Percentiles rank a stretch among this genome's conserved stretches.
phyloP scores from a whole-genome alignment of 1,140 invertebrate genomes.

The Carposina sasakii region DNA sequence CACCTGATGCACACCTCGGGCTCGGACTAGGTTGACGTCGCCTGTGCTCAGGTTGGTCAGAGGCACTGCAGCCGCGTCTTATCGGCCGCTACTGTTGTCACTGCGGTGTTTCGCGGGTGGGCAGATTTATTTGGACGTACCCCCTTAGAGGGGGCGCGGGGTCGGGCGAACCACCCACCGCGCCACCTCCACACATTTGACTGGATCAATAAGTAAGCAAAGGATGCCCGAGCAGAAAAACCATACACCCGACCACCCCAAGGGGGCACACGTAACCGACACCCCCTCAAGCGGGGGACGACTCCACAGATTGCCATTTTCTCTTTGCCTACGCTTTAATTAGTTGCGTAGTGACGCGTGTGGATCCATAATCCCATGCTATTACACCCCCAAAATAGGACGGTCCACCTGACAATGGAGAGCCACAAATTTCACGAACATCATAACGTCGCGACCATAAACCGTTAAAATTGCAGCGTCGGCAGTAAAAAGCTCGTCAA shows the following conservation, averaged over 20 bases:
- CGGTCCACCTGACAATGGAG: constrained; percentile 23
- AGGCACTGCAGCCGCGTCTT: constrained; percentile 57
- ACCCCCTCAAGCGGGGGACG: constrained; percentile 71
- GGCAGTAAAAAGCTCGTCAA: constrained; percentile 14
- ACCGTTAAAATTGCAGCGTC: constrained; percentile 7
- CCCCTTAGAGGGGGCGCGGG: constrained; percentile 52
- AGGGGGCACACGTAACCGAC: constrained; percentile 70
- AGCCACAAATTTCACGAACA: too few relatives aligned
- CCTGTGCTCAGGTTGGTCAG: constrained; percentile 23
- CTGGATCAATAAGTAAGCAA: constrained; percentile 74
- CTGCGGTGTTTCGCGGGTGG: constrained; percentile 69
- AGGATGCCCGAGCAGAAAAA: constrained; percentile 75
- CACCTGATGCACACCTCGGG: not conserved
- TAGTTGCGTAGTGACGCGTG: constrained; percentile 71
- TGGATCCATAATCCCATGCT: constrained; percentile 63
- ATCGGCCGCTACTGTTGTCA: constrained; percentile 64
- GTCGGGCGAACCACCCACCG: constrained; percentile 61
- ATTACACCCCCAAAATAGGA: constrained; percentile 56
- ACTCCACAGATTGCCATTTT: constrained; percentile 76
- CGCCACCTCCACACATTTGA: constrained; percentile 72
- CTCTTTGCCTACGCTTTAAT: constrained; percentile 73
- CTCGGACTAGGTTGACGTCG: constrained; percentile 9
- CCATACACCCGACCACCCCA: constrained; percentile 70
- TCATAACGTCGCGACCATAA: constrained; percentile 1
- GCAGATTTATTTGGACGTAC: constrained; percentile 72